Conservation (phyloP, 2,888 invertebrate genomes). For the Drosophila robusta region DNA sequence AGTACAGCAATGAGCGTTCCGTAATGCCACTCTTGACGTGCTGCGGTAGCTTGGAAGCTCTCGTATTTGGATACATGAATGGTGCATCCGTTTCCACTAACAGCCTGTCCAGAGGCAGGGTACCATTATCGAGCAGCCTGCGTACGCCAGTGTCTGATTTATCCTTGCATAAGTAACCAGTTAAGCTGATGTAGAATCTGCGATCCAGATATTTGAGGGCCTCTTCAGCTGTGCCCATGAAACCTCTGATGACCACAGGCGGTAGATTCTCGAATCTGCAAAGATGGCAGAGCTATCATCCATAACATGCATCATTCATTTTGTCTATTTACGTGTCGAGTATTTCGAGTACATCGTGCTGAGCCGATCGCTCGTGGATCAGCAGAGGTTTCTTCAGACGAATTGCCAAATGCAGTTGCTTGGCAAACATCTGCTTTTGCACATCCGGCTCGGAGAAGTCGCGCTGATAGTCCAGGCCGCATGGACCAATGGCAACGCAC, state of each 20-base stretch:
- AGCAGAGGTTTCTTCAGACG: constrained; percentile 94
- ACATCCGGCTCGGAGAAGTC: constrained; percentile 96
- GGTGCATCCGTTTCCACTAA: constrained; percentile 97
- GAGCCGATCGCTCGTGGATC: constrained; percentile 96
- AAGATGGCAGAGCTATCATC: background rate
- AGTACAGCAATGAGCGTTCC: constrained; percentile 88
- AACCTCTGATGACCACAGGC: constrained; percentile 95
- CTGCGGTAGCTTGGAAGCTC: constrained; percentile 95
- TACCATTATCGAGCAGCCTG: constrained; percentile 91
- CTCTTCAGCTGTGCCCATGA: constrained; percentile 94
- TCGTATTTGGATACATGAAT: constrained; percentile 97
- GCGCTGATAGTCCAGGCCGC: constrained; percentile 96
- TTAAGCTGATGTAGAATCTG: constrained; percentile 94
- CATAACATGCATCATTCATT: background rate
- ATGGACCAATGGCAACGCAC: constrained; percentile 97
- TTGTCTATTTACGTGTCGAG: constrained; percentile 85
- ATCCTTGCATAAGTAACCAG: constrained; percentile 89
- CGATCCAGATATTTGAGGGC: constrained; percentile 92
- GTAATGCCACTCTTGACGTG: constrained; percentile 95
- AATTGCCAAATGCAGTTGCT: constrained; percentile 94
- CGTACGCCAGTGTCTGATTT: constrained; percentile 96
- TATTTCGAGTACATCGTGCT: constrained; percentile 93
- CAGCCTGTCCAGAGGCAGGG: constrained; percentile 93
- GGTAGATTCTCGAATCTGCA: constrained; percentile 87
- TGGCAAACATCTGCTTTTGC: constrained; percentile 94